phyloP scores from a whole-genome alignment of 2,888 invertebrate species.

The Tubiluchus corallicola region DNA sequence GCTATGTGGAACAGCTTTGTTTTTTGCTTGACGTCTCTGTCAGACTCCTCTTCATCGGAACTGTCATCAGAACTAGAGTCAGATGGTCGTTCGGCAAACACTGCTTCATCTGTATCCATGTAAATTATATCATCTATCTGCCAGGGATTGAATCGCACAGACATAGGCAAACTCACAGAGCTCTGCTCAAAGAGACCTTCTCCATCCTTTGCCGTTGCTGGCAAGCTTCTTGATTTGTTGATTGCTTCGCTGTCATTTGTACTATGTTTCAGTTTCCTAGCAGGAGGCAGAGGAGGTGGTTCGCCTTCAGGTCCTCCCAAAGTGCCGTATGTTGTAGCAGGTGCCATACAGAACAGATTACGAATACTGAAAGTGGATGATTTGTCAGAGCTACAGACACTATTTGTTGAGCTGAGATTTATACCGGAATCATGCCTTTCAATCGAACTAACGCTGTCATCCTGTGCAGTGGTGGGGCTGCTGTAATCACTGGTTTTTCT shows the following conservation, averaged over 20 bases:
- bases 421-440: neutral
- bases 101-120: neutral
- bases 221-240: too few species aligned
- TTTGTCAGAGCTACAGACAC: neutral
- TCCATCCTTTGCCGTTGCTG: too few species aligned
- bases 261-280: too few species aligned
- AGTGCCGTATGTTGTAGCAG: neutral
- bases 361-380: neutral
- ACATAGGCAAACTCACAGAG: too few species aligned
- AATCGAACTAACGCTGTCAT: neutral
- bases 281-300: neutral
- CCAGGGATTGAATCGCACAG: too few species aligned
- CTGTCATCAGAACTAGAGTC: neutral
- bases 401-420: neutral
- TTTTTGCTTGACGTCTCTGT: too few species aligned
- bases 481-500: neutral
- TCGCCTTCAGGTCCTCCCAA: neutral
- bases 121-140: neutral
- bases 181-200: too few species aligned
- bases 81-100: slow-evolving; percentile 1
- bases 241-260: too few species aligned
- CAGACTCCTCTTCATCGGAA: neutral
- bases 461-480: neutral
- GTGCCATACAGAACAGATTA: slow-evolving; percentile 1
- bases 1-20: slow-evolving; percentile 36